Base-by-base conservation (phyloP, 2,888 invertebrate genomes). In the Syritta pipiens region DNA sequence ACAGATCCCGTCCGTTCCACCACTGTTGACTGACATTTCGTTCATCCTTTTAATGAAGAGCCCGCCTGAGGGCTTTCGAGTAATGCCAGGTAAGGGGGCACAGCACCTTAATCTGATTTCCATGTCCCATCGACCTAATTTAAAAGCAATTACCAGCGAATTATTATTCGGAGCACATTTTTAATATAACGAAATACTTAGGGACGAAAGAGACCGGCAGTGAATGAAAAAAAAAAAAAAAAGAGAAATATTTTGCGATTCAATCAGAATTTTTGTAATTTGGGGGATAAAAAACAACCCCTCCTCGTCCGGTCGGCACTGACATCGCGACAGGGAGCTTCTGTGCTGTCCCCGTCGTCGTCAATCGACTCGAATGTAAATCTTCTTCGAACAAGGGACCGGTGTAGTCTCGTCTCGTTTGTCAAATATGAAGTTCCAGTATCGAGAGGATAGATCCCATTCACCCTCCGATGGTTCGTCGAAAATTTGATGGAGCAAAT, bases 401-500 rank as follows among this genome's bases (percentile, higher is more conserved):
- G 9, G n/a, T 37, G 28, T 37, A 20, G 22, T 26, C 51, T 19
- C 14, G 4, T 17, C 26, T 60, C 60, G 72, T 72, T 72, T 72
- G 65, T 77, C 72, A 67, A 77, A 74, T 79, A 74, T 72, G 57
- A 74, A 72, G 42, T 72, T 74, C 37, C 20, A 9, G 48, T 37
- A 72, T 65, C 48, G 77, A 77, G 65, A 71, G 60, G 72, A 77
- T 60, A n/a, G 55, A 57, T 28, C 42, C 79, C 72, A 68, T 74
- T 74, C 79, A 79, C 37, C n/a, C 40, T 60, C 48, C 48, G 72
- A 37, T 24, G 51, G 55, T 62, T 37, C 37, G 67, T 68, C 67
- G 79, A 79, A 79, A 79, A 79, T 79, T 79, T 79, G 79, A 79
- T 79, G 79, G 68, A 68, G 74, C 79, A 74, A 79, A 79, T 79